Evolutionary conservation across 2,113 vertebrate genomes (phyloP).

Genomic region (Erythrolamprus reginae): DNA sequence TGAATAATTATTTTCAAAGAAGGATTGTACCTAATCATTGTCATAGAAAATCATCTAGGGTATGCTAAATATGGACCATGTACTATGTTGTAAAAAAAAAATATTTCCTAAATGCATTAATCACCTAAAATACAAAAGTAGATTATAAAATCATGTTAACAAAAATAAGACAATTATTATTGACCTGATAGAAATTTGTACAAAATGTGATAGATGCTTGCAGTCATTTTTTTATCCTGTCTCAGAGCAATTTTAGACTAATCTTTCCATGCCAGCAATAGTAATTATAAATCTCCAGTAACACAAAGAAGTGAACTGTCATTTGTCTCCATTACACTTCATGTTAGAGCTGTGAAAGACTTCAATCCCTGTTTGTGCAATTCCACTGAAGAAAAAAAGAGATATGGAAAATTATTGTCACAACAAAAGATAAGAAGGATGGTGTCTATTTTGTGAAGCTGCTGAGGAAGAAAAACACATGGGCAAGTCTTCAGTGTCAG

Average conservation of each 20-base stretch:
- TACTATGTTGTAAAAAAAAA: constrained; percentile 1
- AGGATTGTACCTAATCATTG: constrained; percentile 1
- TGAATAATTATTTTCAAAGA: neutral
- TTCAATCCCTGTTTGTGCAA: constrained; percentile 64
- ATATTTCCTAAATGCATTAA: constrained; percentile 14
- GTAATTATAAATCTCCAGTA: constrained; percentile 72
- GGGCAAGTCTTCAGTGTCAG: neutral
- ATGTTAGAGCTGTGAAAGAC: constrained; percentile 66
- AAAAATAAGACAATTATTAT: constrained; percentile 22
- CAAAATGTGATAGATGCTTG: constrained; percentile 14
- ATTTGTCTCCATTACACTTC: constrained; percentile 72
- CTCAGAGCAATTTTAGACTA: constrained; percentile 41
- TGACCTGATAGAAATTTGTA: constrained; percentile 30
- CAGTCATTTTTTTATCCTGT: neutral
- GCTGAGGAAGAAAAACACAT: neutral
- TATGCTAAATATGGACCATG: neutral
- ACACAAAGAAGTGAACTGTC: constrained; percentile 58
- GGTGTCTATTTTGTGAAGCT: neutral
- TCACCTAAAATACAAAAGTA: constrained; percentile 20
- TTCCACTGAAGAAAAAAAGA: neutral
- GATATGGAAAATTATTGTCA: neutral
- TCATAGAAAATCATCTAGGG: neutral
- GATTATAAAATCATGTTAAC: constrained; percentile 26
- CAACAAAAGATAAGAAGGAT: neutral
- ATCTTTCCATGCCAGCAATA: constrained; percentile 63